phyloP scores from a whole-genome alignment of 1,140 invertebrate genomes.

The Oncopodura yosiiana region DNA sequence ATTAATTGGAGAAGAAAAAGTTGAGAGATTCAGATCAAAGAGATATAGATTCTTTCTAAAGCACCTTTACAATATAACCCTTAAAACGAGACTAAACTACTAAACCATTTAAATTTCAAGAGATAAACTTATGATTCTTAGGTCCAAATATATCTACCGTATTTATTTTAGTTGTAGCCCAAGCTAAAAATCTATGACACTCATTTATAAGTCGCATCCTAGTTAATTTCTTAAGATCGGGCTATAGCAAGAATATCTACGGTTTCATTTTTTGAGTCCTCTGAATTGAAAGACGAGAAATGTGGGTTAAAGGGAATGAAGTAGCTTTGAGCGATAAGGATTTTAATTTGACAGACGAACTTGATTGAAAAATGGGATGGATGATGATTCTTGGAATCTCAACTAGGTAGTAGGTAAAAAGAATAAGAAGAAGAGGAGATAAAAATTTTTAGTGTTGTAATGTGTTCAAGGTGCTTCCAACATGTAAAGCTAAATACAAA shows the following conservation, averaged over 20 bases:
- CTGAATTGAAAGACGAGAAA: slow-evolving; percentile 6
- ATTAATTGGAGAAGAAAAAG: slow-evolving; percentile 25
- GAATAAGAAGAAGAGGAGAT: slow-evolving; percentile 10
- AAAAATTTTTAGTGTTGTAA: slow-evolving; percentile 2
- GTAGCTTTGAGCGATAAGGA: slow-evolving; percentile 25
- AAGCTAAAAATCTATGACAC: no score
- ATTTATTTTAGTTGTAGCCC: no score
- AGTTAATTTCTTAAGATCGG: no score
- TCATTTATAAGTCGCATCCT: no score
- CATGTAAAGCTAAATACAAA: background rate
- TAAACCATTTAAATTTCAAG: no score
- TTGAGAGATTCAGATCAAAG: slow-evolving; percentile 2
- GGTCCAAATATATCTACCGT: no score
- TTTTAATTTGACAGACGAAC: slow-evolving; percentile 31
- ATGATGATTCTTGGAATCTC: no score
- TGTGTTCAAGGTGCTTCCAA: background rate
- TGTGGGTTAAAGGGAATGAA: slow-evolving; percentile 1
- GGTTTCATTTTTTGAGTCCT: slow-evolving; percentile 6
- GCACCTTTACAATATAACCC: no score
- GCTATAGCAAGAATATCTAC: background rate
- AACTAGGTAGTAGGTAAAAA: no score
- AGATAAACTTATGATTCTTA: slow-evolving; percentile 21
- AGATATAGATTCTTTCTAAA: no score
- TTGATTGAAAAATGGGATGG: slow-evolving; percentile 32
- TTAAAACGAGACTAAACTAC: no score